Evolutionary conservation across 2,888 invertebrate genomes (phyloP).

Genomic region (Salticus scenicus): DNA sequence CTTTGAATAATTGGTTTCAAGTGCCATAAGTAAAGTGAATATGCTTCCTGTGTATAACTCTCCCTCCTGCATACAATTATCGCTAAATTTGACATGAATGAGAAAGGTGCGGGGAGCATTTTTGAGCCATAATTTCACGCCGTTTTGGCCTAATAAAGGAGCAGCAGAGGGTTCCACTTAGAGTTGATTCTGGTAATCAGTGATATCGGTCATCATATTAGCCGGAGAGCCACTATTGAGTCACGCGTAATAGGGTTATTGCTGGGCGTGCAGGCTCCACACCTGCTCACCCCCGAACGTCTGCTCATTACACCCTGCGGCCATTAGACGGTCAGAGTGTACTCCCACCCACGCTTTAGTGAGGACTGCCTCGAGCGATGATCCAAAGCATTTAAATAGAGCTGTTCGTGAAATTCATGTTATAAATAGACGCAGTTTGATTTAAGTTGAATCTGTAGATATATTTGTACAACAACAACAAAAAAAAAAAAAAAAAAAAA

Average conservation of each 20-base stretch:
- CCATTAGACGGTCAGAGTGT: constrained; percentile 31
- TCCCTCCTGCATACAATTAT: constrained; percentile 12
- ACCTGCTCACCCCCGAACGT: constrained; percentile 43
- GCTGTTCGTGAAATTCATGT: too few relatives aligned
- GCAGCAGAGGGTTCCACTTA: constrained; percentile 51
- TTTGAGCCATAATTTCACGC: constrained; percentile 19
- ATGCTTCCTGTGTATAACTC: not conserved
- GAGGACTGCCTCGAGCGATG: not conserved
- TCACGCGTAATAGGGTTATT: constrained; percentile 64
- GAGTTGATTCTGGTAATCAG: constrained; percentile 63
- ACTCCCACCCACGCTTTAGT: not conserved
- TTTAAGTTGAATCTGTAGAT: too few relatives aligned
- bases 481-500: too few relatives aligned
- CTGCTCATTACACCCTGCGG: constrained; percentile 47
- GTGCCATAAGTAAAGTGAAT: not conserved
- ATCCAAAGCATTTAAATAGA: constrained; percentile 8
- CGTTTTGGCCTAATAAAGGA: constrained; percentile 17
- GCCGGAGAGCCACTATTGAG: constrained; percentile 55
- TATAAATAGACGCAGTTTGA: too few relatives aligned
- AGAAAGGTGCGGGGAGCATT: constrained; percentile 1
- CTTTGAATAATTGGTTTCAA: constrained; percentile 3
- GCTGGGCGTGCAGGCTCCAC: constrained; percentile 37
- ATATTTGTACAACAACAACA: too few relatives aligned
- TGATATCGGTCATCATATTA: constrained; percentile 66
- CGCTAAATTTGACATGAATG: constrained; percentile 2